Percentiles rank a stretch among this genome's conserved stretches.
Evolutionary conservation across 2,113 vertebrate genomes (phyloP).

Genomic region (Rhabdomys dilectus): DNA sequence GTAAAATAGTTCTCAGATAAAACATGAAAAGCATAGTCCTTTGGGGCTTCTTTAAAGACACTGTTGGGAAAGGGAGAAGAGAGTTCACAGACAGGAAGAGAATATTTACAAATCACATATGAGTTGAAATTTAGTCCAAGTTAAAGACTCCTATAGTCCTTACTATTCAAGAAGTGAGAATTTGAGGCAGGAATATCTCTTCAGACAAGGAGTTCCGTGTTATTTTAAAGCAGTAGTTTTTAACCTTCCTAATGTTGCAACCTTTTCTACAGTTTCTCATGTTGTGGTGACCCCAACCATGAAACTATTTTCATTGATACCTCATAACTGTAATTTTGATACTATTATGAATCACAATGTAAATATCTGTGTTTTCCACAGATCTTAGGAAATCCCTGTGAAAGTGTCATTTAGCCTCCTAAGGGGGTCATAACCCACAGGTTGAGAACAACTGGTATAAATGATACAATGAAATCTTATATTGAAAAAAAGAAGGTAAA

Average conservation of each 20-base stretch:
- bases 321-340: not conserved
- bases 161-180: not conserved
- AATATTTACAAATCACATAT: not conserved
- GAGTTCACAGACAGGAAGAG: not conserved
- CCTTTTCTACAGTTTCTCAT: not conserved
- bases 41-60: not conserved
- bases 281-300: not conserved
- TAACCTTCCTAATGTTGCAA: not conserved
- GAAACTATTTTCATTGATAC: not conserved
- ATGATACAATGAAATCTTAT: not conserved
- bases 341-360: not conserved
- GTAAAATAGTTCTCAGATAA: not conserved
- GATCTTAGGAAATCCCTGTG: not conserved
- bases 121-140: not conserved
- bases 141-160: not conserved
- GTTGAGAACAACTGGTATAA: not conserved
- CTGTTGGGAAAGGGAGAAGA: not conserved
- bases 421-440: not conserved
- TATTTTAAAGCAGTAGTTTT: not conserved
- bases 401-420: not conserved
- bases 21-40: not conserved
- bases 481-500: not conserved
- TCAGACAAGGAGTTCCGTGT: not conserved
- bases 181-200: not conserved
- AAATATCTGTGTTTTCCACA: not conserved